Conservation (phyloP, 2,888 invertebrate species). For the Pammene fasciana region DNA sequence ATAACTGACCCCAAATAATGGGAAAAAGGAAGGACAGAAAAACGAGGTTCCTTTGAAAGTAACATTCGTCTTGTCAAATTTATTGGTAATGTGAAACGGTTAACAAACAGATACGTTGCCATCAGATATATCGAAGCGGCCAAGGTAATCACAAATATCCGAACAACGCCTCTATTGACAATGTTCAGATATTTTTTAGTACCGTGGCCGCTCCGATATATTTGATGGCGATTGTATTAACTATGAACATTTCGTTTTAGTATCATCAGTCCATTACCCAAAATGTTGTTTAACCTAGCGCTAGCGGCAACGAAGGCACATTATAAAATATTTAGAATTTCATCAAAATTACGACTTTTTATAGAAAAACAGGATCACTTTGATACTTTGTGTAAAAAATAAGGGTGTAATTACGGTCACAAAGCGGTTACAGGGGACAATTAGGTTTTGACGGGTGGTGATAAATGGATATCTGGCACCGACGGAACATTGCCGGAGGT, state of each 20-base stretch:
- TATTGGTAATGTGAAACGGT: too few relatives aligned
- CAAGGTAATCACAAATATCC: too few relatives aligned
- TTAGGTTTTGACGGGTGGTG: slow-evolving; percentile 82
- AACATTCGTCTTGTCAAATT: too few relatives aligned
- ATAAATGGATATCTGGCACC: slow-evolving; percentile 74
- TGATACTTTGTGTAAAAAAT: slow-evolving; percentile 73
- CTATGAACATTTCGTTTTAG: not conserved
- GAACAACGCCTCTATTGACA: too few relatives aligned
- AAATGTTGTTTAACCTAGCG: slow-evolving; percentile 22
- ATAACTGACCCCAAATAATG: too few relatives aligned
- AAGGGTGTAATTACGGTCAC: slow-evolving; percentile 81
- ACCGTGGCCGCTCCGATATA: too few relatives aligned
- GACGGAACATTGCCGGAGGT: slow-evolving; percentile 47
- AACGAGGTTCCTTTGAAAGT: too few relatives aligned
- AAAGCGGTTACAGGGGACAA: slow-evolving; percentile 80
- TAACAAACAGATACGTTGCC: slow-evolving; percentile 1
- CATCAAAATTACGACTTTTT: slow-evolving; percentile 65
- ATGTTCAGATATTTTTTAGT: too few relatives aligned
- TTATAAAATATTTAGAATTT: slow-evolving; percentile 70
- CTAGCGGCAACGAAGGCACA: slow-evolving; percentile 45
- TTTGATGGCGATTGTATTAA: too few relatives aligned
- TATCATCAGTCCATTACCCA: not conserved
- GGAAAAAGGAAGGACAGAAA: too few relatives aligned
- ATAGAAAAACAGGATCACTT: slow-evolving; percentile 72
- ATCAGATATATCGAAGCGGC: too few relatives aligned